Evolutionary conservation across 2,797 vertebrate genomes (phyloP), one percentile per base, ranked within the genome.

Genomic region (Schizopygopsis malacanthus): DNA sequence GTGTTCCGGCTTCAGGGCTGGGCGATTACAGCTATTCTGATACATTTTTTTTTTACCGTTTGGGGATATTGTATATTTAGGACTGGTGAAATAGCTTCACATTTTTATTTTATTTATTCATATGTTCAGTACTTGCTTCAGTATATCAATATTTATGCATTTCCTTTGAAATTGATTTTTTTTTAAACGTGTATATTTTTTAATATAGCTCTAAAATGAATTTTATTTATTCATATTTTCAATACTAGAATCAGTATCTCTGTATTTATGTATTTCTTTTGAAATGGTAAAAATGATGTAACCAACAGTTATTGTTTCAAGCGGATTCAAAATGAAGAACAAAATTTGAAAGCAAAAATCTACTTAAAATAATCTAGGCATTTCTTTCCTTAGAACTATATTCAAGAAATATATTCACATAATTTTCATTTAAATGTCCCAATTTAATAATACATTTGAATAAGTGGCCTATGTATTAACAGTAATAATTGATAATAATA

Each of bases 21-120:
- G 33, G 12, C 6, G 18, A 47, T 67, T 79, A 81, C 37, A 20
- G 50, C 43, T 79, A 56, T 80, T 84, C 70, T 76, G 50, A 61
- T 52, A 41, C 84, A 2, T 33, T 33, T 18, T 39, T 20, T 83
- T 86, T 75, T 80, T 70, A 15, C 8, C 28, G 11, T 75, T 52
- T 75, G 8, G 47, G 47, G 25, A 11, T 50, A 73, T 28, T 73
- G 47, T 73, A 73, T 75, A 47, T 50, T 18, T 50, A 50, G n/a
- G 45, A 12, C 43, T 45, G 43, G 16, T 52, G 25, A 28, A 11
- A 33, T 9, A 73, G n/a, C 41, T 39, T 10, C 4, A 41, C 18
- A 16, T n/a, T 10, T 61, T n/a, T 4, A n/a, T 59, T 4, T 12
- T 52, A 11, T 25, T 11, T 18, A 33, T 37, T 18, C 33, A 39